These are phyloP conservation scores for Hylaeus anthracinus DNA, from an alignment of 1,140 invertebrate genomes.

Conservation along the genomic window DNA sequence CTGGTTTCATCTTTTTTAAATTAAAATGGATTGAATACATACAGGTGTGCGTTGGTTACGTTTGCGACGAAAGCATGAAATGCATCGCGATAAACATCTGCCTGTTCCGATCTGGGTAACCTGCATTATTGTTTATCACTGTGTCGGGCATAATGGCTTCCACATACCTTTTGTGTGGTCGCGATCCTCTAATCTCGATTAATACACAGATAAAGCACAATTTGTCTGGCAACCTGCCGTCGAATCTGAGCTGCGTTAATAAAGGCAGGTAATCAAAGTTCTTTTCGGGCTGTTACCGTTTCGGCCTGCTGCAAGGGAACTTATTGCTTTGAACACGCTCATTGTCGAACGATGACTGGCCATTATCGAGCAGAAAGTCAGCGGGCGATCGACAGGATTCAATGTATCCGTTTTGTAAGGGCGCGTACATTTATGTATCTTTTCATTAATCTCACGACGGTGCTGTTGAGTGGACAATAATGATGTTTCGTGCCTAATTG, in stretches of 20 bases:
- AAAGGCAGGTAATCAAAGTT: conserved; percentile 73
- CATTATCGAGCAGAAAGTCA: conserved; percentile 67
- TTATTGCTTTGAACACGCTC: conserved; percentile 66
- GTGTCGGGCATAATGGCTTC: conserved; percentile 2
- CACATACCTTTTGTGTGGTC: conserved; percentile 51
- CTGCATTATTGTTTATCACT: conserved; percentile 2
- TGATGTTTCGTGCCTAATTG: conserved; percentile 56
- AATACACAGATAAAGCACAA: conserved; percentile 65
- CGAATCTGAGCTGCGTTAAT: conserved; percentile 66
- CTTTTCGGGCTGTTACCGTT: conserved; percentile 63
- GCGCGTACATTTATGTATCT: conserved; percentile 43
- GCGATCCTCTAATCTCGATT: conserved; percentile 53
- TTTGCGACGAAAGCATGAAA: background rate
- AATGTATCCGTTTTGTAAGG: conserved; percentile 55
- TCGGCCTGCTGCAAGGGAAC: conserved; percentile 39
- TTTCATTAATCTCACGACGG: conserved; percentile 40
- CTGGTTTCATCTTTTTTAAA: too few relatives aligned
- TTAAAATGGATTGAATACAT: too few relatives aligned
- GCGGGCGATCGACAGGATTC: conserved; percentile 73
- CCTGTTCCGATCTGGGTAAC: conserved; percentile 3
- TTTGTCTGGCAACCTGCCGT: conserved; percentile 61
- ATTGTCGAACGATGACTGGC: conserved; percentile 75
- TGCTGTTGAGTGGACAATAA: conserved; percentile 37
- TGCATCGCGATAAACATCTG: conserved; percentile 2
- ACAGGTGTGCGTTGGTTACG: background rate